A percentile compares a stretch with the other conserved stretches of the same genome.
These are phyloP conservation scores for Uropetala carovei DNA, from an alignment of 2,888 invertebrate genomes.

Conservation along the genomic window DNA sequence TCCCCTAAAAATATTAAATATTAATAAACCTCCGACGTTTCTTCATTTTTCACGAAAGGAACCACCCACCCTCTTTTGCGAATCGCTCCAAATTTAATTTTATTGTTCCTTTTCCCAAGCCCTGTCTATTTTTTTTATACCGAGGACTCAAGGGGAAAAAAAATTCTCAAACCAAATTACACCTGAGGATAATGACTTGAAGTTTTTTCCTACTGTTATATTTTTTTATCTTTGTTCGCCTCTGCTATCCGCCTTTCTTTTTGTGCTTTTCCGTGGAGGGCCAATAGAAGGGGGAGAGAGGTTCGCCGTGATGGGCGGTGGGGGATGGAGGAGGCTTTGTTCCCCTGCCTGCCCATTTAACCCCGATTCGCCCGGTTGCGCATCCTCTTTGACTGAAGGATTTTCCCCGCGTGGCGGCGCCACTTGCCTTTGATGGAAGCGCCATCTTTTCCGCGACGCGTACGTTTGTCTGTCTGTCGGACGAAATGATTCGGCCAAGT, in stretches of 20 bases:
- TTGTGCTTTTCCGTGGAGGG: background rate
- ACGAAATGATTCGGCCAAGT: background rate
- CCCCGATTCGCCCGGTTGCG: background rate
- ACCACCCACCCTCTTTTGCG: background rate
- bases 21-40: slow-evolving; percentile 1
- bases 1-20: background rate
- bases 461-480: background rate
- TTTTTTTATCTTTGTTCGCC: slow-evolving; percentile 33
- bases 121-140: slow-evolving; percentile 12
- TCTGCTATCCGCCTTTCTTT: slow-evolving; percentile 19
- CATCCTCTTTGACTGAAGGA: slow-evolving; percentile 46
- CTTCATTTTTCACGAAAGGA: slow-evolving; percentile 13
- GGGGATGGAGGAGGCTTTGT: background rate
- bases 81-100: slow-evolving; percentile 51
- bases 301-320: too few species aligned
- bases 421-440: slow-evolving; percentile 33
- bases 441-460: background rate
- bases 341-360: slow-evolving; percentile 19
- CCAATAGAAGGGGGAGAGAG: background rate
- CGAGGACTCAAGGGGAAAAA: background rate
- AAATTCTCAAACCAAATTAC: slow-evolving; percentile 53
- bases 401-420: slow-evolving; percentile 4
- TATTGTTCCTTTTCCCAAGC: slow-evolving; percentile 30
- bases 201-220: background rate
- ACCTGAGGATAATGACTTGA: slow-evolving; percentile 48